These are phyloP conservation scores for Sebastes taczanowskii DNA, from an alignment of 2,797 vertebrate species.

Conservation along the genomic window DNA sequence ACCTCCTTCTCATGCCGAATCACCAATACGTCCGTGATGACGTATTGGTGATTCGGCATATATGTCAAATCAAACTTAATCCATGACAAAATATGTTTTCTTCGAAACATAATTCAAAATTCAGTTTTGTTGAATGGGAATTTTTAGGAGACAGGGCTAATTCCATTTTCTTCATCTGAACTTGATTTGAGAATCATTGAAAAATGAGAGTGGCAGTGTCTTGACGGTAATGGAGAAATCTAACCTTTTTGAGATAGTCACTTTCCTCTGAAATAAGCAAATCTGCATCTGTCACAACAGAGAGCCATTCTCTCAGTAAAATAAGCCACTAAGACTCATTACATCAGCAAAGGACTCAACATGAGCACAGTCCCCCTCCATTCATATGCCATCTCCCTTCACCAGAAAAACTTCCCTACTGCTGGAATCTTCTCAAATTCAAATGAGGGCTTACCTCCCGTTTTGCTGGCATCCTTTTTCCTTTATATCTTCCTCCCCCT, in stretches of 20 bases:
- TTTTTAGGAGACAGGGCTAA: not conserved
- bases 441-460: slow-evolving; percentile 55
- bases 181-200: not conserved
- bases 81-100: too few species aligned
- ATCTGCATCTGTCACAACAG: not conserved
- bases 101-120: too few species aligned
- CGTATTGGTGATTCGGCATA: too few species aligned
- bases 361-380: not conserved
- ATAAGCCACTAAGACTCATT: slow-evolving; percentile 8
- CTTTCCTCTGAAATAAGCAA: not conserved
- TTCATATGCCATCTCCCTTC: slow-evolving; percentile 5
- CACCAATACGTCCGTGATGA: too few species aligned
- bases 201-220: not conserved
- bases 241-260: not conserved
- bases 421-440: slow-evolving; percentile 52
- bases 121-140: too few species aligned
- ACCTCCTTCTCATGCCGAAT: too few species aligned
- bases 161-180: not conserved
- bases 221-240: not conserved
- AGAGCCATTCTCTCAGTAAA: not conserved
- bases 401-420: slow-evolving; percentile 29
- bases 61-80: not conserved
- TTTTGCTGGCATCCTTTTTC: slow-evolving; percentile 15
- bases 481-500: slow-evolving; percentile 16
- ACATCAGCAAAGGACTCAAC: slow-evolving; percentile 9